phyloP scores from a whole-genome alignment of 2,888 invertebrate species.

The Bembecia ichneumoniformis region DNA sequence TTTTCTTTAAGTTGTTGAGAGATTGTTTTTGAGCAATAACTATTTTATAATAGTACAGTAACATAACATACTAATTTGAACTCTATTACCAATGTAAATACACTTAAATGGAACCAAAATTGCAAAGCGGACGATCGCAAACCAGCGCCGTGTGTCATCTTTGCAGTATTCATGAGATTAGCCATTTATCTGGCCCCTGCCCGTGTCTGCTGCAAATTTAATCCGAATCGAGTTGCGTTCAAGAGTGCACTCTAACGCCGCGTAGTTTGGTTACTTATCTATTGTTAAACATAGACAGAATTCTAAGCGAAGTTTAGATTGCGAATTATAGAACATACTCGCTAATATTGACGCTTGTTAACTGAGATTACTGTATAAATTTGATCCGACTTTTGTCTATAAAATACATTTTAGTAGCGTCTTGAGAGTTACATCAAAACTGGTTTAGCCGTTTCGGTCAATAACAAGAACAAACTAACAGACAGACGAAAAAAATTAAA shows the following conservation, averaged over 20 bases:
- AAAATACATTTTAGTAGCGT: too few species aligned
- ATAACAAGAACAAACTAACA: too few species aligned
- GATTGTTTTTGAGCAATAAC: too few species aligned
- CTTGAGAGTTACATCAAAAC: too few species aligned
- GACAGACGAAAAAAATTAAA: too few species aligned
- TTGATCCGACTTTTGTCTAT: too few species aligned
- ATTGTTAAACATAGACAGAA: not conserved
- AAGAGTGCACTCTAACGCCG: not conserved
- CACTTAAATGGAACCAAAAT: not conserved
- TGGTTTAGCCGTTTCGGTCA: too few species aligned
- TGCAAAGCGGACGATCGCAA: not conserved
- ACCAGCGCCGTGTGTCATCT: not conserved
- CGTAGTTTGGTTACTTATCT: not conserved
- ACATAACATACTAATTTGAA: too few species aligned
- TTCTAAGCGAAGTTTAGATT: not conserved
- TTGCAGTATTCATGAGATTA: slow-evolving; percentile 1
- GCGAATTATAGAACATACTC: not conserved
- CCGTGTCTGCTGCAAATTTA: slow-evolving; percentile 1
- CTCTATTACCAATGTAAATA: too few species aligned
- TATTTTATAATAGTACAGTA: too few species aligned
- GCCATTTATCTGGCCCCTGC: slow-evolving; percentile 2
- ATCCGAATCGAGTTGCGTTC: not conserved
- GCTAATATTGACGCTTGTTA: not conserved
- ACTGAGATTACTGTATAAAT: too few species aligned
- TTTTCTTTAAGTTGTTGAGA: too few species aligned